A percentile compares a stretch with the other conserved stretches of the same genome.
phyloP scores from a whole-genome alignment of 2,113 vertebrate genomes.

The Odontesthes bonariensis region DNA sequence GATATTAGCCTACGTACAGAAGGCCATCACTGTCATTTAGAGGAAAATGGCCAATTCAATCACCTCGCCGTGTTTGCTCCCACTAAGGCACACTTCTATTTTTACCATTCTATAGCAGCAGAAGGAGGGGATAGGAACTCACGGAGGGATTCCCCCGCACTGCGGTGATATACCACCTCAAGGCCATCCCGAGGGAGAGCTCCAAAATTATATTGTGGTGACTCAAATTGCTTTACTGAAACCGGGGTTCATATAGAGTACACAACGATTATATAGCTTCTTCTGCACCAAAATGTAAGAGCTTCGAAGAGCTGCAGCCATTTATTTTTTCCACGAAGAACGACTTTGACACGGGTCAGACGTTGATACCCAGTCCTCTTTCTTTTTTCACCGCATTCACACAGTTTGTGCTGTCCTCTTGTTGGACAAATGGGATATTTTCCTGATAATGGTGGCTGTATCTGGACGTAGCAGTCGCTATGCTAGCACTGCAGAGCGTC shows the following conservation, averaged over 20 bases:
- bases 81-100: conserved; percentile 61
- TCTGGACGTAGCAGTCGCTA: conserved; percentile 34
- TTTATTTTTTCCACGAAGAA: conserved; percentile 31
- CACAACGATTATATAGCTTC: conserved; percentile 32
- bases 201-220: conserved; percentile 62
- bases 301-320: not conserved
- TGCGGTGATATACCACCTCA: conserved; percentile 56
- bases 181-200: conserved; percentile 46
- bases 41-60: conserved; percentile 51
- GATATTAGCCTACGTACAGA: conserved; percentile 45
- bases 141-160: conserved; percentile 70
- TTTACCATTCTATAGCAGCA: conserved; percentile 59
- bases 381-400: not conserved
- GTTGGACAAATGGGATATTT: conserved; percentile 42
- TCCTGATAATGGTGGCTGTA: conserved; percentile 34
- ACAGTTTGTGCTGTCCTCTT: not conserved
- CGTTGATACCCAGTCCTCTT: not conserved
- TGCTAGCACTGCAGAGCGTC: conserved; percentile 16
- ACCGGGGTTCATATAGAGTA: conserved; percentile 59
- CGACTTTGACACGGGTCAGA: not conserved
- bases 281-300: not conserved
- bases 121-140: conserved; percentile 19
- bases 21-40: conserved; percentile 24
- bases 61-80: conserved; percentile 12
- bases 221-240: conserved; percentile 58